Base-by-base conservation (phyloP, 2,113 vertebrate genomes). In the Nesoenas mayeri region DNA sequence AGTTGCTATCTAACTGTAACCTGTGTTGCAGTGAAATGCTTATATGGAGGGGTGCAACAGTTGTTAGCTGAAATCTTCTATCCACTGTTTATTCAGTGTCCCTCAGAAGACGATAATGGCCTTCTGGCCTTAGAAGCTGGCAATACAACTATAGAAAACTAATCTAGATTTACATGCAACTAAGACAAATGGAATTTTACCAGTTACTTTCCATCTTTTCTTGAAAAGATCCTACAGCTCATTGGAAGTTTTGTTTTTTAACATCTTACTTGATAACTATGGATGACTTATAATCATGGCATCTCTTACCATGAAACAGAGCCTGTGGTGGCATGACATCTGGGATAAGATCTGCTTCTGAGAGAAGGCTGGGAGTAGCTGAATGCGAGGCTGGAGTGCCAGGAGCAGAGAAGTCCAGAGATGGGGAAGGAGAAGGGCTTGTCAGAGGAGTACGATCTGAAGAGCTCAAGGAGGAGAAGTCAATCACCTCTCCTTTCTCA, bases 291-390 rank as follows among this genome's bases (percentile, higher is more conserved):
- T 38, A 51, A 21, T 6, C 19, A n/a, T 7, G 16, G 15, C 5
- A 47, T 36, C 15, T 84, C 97, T 98, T 97, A 99, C 99, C 99
- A 5, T 99, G 99, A 96, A 99, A 99, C 12, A 99, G 96, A 0
- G 99, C 99, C 96, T 99, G 99, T 0, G 99, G 99, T 1, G 99
- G 99, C 99, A 99, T 99, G 86, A 98, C 98, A 6, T 99, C 99
- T 0, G 99, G 99, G 92, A 99, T 99, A 48, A 99, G 99, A 96
- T 99, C 99, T 0, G 99, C 99, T 96, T 99, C 99, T 0, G 99
- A 99, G 70, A 99, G 97, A 90, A 99, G 97, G 94, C 99, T 99
- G 42, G 99, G 99, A 0, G 99, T 99, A 29, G 99, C 99, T 0
- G 99, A 99, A 69, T 99, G 99, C 0, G 99, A 99, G 6, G 99